These are phyloP conservation scores for Spodoptera exigua DNA, from an alignment of 2,888 invertebrate genomes.

Conservation along the genomic window DNA sequence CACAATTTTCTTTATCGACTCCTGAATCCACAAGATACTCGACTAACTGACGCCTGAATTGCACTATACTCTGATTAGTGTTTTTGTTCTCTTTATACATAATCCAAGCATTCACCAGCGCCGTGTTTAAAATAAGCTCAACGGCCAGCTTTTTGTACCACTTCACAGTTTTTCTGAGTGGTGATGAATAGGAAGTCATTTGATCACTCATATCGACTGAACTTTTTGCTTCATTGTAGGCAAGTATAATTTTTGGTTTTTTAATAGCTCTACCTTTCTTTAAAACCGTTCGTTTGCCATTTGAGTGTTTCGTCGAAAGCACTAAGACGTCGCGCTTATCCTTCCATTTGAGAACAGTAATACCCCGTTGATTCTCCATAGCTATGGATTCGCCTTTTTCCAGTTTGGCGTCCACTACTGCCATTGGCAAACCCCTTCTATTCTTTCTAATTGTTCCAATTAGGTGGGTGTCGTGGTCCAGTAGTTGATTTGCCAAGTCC, in stretches of 20 bases:
- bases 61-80: conserved; percentile 5
- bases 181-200: conserved; percentile 24
- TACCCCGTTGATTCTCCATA: conserved; percentile 13
- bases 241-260: conserved; percentile 38
- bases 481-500: conserved; percentile 13
- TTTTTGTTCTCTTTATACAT: conserved; percentile 29
- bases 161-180: conserved; percentile 14
- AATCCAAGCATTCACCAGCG: conserved; percentile 14
- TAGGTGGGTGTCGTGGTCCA: conserved; percentile 11
- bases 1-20: background rate
- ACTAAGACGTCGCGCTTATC: conserved; percentile 47
- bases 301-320: conserved; percentile 48
- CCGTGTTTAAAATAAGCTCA: conserved; percentile 11
- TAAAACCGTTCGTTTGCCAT: conserved; percentile 12
- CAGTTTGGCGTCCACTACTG: conserved; percentile 4
- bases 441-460: conserved; percentile 14
- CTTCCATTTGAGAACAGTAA: conserved; percentile 18
- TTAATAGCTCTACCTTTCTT: conserved; percentile 20
- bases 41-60: conserved; percentile 8
- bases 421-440: conserved; percentile 7
- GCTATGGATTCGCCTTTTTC: conserved; percentile 14
- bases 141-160: conserved; percentile 19
- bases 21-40: conserved; percentile 5
- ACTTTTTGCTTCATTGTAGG: conserved; percentile 38
- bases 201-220: conserved; percentile 28